Evolutionary conservation across 2,888 invertebrate species (phyloP).

Genomic region (Campoplex capitator): DNA sequence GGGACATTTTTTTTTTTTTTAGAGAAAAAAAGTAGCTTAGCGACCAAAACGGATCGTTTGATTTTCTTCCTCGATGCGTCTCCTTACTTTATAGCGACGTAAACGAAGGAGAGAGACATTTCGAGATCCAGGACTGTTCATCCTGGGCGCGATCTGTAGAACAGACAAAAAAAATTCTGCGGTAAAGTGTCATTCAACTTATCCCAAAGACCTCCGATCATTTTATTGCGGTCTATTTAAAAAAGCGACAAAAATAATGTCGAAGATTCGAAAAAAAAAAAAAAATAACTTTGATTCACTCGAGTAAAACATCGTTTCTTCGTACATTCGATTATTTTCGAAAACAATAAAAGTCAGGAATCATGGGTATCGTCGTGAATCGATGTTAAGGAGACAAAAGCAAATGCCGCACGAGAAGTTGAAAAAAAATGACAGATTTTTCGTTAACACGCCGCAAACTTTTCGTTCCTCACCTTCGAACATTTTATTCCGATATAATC

Average conservation of each 20-base stretch:
- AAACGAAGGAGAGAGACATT: neutral
- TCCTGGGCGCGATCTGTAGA: neutral
- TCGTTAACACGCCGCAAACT: neutral
- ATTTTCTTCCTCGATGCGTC: slow-evolving; percentile 33
- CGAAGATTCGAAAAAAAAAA: neutral
- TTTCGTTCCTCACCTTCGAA: slow-evolving; percentile 8
- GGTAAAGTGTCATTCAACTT: neutral
- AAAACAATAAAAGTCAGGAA: neutral
- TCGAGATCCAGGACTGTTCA: neutral
- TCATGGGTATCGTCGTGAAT: slow-evolving; percentile 29
- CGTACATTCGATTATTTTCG: neutral
- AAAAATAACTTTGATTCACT: neutral
- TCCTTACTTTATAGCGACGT: slow-evolving; percentile 39
- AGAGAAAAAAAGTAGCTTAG: slow-evolving; percentile 11
- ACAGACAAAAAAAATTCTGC: neutral
- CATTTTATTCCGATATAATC: slow-evolving; percentile 17
- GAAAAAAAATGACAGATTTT: neutral
- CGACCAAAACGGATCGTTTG: slow-evolving; percentile 7
- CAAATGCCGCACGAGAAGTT: neutral
- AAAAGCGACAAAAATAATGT: neutral
- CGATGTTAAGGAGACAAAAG: neutral
- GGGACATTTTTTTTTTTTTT: neutral
- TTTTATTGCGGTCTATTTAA: neutral
- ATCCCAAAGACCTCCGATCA: neutral
- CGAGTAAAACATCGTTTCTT: neutral